Conservation (phyloP, 2,797 vertebrate species). For the Galago senegalensis region DNA sequence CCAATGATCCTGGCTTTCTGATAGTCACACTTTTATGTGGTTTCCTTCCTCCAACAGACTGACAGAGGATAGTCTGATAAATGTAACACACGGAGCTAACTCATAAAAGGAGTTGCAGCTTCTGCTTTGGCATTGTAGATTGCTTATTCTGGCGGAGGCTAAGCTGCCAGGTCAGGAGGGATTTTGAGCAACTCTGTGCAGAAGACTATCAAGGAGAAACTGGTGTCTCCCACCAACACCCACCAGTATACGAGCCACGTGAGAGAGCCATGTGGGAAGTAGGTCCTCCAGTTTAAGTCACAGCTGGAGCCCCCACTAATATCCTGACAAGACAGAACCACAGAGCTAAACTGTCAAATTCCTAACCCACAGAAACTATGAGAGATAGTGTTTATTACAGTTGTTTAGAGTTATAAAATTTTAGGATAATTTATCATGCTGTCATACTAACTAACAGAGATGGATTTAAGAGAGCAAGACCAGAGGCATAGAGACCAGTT, state of each 20-base stretch:
- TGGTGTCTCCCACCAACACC: background rate
- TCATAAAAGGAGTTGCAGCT: background rate
- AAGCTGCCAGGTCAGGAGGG: background rate
- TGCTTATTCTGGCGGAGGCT: background rate
- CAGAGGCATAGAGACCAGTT: background rate
- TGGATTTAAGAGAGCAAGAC: constrained; percentile 15
- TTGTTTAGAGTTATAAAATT: background rate
- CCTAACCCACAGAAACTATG: background rate
- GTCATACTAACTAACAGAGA: background rate
- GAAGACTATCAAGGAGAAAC: background rate
- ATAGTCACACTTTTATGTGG: accelerated
- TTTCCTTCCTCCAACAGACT: background rate
- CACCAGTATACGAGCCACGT: background rate
- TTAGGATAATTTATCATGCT: background rate
- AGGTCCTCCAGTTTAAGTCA: background rate
- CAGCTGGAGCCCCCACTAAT: background rate
- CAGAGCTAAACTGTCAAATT: background rate
- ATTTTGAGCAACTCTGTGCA: background rate
- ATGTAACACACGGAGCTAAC: background rate
- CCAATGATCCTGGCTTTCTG: background rate
- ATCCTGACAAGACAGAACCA: background rate
- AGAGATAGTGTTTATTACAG: background rate
- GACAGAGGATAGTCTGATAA: background rate
- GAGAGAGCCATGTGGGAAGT: background rate
- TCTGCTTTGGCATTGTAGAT: background rate